Percentiles rank a stretch among this genome's conserved stretches.
Conservation (phyloP, 2,797 vertebrate species). For the Odontamblyopus lacepedii region DNA sequence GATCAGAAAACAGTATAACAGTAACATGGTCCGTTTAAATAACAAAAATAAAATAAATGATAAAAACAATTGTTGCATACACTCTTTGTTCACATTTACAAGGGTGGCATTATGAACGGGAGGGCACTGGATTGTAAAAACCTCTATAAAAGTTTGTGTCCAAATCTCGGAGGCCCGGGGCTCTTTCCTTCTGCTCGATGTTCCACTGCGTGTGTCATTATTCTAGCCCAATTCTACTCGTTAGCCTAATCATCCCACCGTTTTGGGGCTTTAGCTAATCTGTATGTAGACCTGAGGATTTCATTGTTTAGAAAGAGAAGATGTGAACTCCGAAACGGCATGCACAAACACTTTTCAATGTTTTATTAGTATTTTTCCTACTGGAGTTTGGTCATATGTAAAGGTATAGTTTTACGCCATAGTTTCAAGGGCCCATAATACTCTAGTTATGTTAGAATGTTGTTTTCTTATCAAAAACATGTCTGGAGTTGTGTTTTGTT, state of each 20-base stretch:
- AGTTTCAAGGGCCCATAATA: background rate
- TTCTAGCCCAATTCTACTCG: slow-evolving; percentile 58
- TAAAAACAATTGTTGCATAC: background rate
- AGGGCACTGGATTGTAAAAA: slow-evolving; percentile 36
- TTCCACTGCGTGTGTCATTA: slow-evolving; percentile 64
- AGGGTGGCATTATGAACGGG: background rate
- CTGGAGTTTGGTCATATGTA: background rate
- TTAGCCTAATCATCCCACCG: slow-evolving; percentile 69
- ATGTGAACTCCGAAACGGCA: slow-evolving; percentile 63
- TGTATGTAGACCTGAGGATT: slow-evolving; percentile 65
- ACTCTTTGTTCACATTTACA: background rate
- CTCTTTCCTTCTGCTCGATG: slow-evolving; percentile 61
- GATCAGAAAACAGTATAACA: no score
- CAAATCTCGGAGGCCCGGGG: slow-evolving; percentile 47
- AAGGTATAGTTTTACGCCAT: background rate
- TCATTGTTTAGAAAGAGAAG: slow-evolving; percentile 66
- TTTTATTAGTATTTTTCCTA: background rate
- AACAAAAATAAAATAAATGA: no score
- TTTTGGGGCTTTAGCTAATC: slow-evolving; percentile 68
- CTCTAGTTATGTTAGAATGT: no score
- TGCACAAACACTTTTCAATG: slow-evolving; percentile 19
- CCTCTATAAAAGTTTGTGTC: slow-evolving; percentile 47
- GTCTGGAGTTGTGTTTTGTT: no score
- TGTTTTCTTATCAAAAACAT: no score
- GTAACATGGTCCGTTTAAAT: no score